Conservation (phyloP, 1,140 invertebrate species). For the Hypothenemus hampei region DNA sequence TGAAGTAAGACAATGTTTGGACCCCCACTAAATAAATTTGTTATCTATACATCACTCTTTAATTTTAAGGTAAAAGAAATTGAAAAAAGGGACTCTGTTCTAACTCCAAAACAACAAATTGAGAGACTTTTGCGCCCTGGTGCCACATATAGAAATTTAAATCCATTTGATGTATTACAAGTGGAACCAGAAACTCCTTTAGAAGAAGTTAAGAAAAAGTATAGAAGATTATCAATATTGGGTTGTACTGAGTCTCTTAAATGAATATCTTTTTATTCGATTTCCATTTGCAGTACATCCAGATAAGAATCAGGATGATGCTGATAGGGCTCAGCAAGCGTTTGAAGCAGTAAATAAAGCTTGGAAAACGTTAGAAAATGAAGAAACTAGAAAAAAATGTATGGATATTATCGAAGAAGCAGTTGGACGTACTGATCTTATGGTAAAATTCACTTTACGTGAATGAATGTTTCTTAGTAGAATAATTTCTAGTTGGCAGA, state of each 20-base stretch:
- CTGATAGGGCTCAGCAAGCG: conserved; percentile 87
- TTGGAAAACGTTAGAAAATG: conserved; percentile 94
- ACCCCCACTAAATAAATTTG: background rate
- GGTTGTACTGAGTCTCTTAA: no score
- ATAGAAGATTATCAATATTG: conserved; percentile 77
- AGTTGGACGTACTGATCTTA: conserved; percentile 86
- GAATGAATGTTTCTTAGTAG: conserved; percentile 16
- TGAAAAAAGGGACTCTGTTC: conserved; percentile 83
- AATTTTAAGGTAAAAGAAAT: conserved; percentile 85
- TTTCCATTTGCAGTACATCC: conserved; percentile 94
- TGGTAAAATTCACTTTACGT: conserved; percentile 62
- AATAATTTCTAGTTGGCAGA: conserved; percentile 71
- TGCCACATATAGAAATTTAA: conserved; percentile 94
- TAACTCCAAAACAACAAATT: conserved; percentile 94
- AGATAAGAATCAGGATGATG: conserved; percentile 95
- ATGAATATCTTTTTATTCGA: background rate
- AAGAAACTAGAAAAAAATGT: conserved; percentile 89
- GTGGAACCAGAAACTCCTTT: conserved; percentile 84
- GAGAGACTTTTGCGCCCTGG: conserved; percentile 86
- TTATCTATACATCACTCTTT: background rate
- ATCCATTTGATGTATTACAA: conserved; percentile 94
- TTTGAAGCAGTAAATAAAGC: conserved; percentile 96
- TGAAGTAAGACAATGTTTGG: conserved; percentile 50
- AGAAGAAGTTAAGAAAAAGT: conserved; percentile 95
- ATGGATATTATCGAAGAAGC: conserved; percentile 97